Evolutionary conservation across 2,113 vertebrate genomes (phyloP).

Genomic region (Onychostoma macrolepis): DNA sequence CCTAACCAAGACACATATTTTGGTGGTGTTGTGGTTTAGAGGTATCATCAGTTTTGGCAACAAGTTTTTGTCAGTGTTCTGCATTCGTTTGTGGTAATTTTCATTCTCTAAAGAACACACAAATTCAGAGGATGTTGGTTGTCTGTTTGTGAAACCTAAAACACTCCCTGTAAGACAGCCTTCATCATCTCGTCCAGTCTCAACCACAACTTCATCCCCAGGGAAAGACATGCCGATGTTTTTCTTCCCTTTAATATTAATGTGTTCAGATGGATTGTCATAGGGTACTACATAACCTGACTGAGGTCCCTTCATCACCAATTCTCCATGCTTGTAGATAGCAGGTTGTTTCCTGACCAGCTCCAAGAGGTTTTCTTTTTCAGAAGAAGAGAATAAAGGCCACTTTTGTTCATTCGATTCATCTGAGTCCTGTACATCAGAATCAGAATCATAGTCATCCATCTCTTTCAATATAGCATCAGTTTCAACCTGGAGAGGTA

Average conservation of each 20-base stretch:
- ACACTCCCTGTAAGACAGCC: conserved; percentile 51
- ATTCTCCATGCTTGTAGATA: conserved; percentile 54
- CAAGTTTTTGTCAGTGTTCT: not conserved
- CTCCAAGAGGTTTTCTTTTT: conserved; percentile 18
- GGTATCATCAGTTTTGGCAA: conserved; percentile 79
- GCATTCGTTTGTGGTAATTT: conserved; percentile 64
- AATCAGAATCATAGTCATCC: conserved; percentile 22
- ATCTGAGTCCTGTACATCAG: conserved; percentile 3
- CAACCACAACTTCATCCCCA: conserved; percentile 70
- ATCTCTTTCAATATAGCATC: conserved; percentile 44
- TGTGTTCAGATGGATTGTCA: conserved; percentile 47
- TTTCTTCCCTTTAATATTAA: conserved; percentile 62
- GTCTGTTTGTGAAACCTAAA: conserved; percentile 67
- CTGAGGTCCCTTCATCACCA: conserved; percentile 59
- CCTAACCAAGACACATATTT: conserved; percentile 75
- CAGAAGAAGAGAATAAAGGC: not conserved
- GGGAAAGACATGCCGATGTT: conserved; percentile 63
- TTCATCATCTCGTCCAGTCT: conserved; percentile 41
- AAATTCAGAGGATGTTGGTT: conserved; percentile 65
- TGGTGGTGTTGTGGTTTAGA: conserved; percentile 76
- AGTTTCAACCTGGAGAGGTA: not conserved
- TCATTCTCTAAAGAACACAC: conserved; percentile 78
- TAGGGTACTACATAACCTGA: conserved; percentile 63
- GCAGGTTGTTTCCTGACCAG: conserved; percentile 26
- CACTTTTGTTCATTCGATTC: not conserved